Percentiles rank a stretch among this genome's conserved stretches.
phyloP scores from a whole-genome alignment of 2,888 invertebrate genomes.

The Drosophila colorata region DNA sequence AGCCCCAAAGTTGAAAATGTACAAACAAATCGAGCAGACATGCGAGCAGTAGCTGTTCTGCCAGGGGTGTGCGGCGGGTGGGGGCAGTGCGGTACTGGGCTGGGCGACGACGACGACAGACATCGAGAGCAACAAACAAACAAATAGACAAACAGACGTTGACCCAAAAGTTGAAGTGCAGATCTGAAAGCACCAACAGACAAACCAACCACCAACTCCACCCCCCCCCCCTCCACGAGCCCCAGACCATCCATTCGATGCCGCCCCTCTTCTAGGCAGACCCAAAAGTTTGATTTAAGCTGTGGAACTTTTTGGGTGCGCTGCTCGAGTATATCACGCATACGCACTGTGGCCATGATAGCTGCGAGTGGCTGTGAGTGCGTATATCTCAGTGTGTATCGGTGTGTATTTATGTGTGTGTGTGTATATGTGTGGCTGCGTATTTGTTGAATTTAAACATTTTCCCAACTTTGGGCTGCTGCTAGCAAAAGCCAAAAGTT shows the following conservation, averaged over 20 bases:
- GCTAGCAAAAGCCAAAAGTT: constrained; percentile 78
- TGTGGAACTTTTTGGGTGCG: constrained; percentile 74
- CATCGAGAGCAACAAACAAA: constrained; percentile 78
- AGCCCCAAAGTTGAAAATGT: constrained; percentile 71
- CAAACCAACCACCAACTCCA: constrained; percentile 24
- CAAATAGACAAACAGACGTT: constrained; percentile 80
- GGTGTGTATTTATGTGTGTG: constrained; percentile 12
- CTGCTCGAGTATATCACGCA: constrained; percentile 74
- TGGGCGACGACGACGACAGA: constrained; percentile 52
- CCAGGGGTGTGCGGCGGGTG: background rate
- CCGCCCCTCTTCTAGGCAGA: constrained; percentile 1
- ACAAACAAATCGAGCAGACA: constrained; percentile 80
- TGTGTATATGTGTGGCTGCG: constrained; percentile 35
- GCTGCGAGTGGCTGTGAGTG: constrained; percentile 41
- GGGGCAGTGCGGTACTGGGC: background rate
- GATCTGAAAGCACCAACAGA: constrained; percentile 68
- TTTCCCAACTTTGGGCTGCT: constrained; percentile 68
- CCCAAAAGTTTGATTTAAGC: constrained; percentile 76
- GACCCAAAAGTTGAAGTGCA: constrained; percentile 81
- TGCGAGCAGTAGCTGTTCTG: constrained; percentile 45
- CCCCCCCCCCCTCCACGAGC: background rate
- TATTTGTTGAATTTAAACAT: constrained; percentile 78
- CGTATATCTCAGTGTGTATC: constrained; percentile 20
- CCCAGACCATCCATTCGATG: background rate
- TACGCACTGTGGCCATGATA: constrained; percentile 75